Evolutionary conservation across 2,888 invertebrate species (phyloP), one percentile per base, ranked within the genome.

Genomic region (Trichacis sp.): DNA sequence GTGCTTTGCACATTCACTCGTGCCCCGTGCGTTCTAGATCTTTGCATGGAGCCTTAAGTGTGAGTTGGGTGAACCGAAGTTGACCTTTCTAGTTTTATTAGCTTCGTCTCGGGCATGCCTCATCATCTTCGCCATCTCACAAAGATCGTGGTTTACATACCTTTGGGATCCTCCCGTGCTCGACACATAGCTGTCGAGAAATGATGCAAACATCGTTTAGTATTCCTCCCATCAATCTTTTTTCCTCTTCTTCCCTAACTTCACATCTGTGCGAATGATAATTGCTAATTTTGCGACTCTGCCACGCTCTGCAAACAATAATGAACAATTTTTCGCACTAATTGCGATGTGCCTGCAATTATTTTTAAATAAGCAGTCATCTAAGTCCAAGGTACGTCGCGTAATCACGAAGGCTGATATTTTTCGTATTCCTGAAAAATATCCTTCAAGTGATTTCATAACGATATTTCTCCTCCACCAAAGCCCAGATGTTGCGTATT

Each of bases 31-130:
- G 62, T 47, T 63, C 62, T 47, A 66, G 66, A 66, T 66, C 55
- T 55, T 46, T 29, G 33, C 49, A 48, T 42, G 49, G 64, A 33
- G 42, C 12, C 46, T 30, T 38, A 42, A 61, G 61, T 55, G 70
- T 57, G 55, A 72, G n/a, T n/a, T n/a, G n/a, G 71, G 69, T 71
- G 74, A 75, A 78, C 77, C 71, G 61, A 64, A 67, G 56, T 68
- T 79, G 77, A 79, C 79, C 79, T 79, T 79, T 79, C 77, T 73
- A 53, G 70, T 79, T 79, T 79, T 78, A 79, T 79, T 77, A 74
- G 67, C 77, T 73, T 70, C 65, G 69, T 72, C 68, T 71, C 51
- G 68, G 72, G 69, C 67, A 74, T 74, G 75, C 77, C 71, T 69
- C 76, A 71, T 78, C 78, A 73, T 76, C 68, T 62, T 70, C 60